phyloP scores from a whole-genome alignment of 2,113 vertebrate species.

The Formicarius rufipectus region DNA sequence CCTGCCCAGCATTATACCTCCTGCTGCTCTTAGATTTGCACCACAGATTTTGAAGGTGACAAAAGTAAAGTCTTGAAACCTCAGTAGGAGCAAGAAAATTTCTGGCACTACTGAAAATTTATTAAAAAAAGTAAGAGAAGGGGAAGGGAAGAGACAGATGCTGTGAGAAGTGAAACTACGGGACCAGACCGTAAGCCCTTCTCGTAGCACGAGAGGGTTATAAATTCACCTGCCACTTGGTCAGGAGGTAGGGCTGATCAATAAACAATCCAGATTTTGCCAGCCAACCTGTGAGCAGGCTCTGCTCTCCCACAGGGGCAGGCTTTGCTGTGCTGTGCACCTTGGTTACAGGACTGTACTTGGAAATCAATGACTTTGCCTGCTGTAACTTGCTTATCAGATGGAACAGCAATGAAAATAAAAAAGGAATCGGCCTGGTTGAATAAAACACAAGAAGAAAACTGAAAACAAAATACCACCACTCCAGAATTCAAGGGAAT shows the following conservation, averaged over 20 bases:
- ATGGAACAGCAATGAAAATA: background rate
- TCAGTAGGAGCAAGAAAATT: background rate
- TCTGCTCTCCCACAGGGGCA: background rate
- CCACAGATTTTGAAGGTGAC: background rate
- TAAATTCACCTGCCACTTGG: background rate
- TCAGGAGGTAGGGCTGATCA: background rate
- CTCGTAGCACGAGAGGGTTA: background rate
- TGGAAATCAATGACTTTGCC: background rate
- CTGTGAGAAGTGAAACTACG: background rate
- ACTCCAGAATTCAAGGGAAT: background rate
- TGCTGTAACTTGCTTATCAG: background rate
- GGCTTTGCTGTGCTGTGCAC: background rate
- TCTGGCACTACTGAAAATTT: background rate
- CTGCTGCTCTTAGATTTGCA: background rate
- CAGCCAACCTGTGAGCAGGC: background rate
- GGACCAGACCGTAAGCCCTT: background rate
- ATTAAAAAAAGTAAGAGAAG: fast-evolving
- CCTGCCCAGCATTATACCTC: background rate
- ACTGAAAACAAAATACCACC: fast-evolving
- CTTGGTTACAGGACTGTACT: fast-evolving
- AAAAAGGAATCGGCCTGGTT: background rate
- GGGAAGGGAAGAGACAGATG: too few relatives aligned
- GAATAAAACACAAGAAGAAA: background rate
- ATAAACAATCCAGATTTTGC: background rate
- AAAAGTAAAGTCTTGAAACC: background rate